Evolutionary conservation across 2,888 invertebrate species (phyloP).

Genomic region (Bombylius discolor): DNA sequence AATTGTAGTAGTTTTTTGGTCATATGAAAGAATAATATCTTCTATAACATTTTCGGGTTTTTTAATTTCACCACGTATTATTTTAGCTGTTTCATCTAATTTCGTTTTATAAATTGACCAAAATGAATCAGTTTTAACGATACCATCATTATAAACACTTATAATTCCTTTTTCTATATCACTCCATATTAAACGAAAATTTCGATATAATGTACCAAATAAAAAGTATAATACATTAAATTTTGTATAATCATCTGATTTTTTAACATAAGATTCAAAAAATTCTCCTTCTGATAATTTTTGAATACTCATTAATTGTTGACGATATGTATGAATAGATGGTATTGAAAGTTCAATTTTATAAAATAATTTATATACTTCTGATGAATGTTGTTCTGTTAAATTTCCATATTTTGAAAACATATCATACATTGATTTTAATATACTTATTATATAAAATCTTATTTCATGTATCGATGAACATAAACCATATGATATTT

Average conservation of each 20-base stretch:
- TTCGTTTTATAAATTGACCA: conserved; percentile 57
- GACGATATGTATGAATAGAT: conserved; percentile 66
- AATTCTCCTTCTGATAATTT: conserved; percentile 41
- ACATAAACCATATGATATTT: conserved; percentile 43
- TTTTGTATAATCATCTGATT: no score
- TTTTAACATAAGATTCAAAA: no score
- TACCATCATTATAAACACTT: conserved; percentile 41
- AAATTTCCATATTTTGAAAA: no score
- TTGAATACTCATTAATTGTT: conserved; percentile 60
- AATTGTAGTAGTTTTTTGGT: no score
- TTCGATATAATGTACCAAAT: conserved; percentile 69
- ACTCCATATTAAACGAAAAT: conserved; percentile 83
- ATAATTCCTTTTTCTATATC: conserved; percentile 59
- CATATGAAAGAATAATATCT: no score
- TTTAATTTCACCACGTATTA: conserved; percentile 23
- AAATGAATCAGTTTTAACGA: conserved; percentile 47
- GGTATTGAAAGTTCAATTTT: conserved; percentile 57
- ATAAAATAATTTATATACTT: conserved; percentile 45
- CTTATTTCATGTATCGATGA: conserved; percentile 59
- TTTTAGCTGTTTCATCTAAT: conserved; percentile 41
- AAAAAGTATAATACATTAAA: conserved; percentile 49
- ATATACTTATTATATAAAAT: conserved; percentile 43
- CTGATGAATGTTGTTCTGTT: no score
- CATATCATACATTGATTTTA: no score
- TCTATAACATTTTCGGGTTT: no score